Percentiles rank a stretch among this genome's conserved stretches.
These are phyloP conservation scores for Drosophila peninsularis DNA, from an alignment of 2,888 invertebrate species.

Conservation along the genomic window DNA sequence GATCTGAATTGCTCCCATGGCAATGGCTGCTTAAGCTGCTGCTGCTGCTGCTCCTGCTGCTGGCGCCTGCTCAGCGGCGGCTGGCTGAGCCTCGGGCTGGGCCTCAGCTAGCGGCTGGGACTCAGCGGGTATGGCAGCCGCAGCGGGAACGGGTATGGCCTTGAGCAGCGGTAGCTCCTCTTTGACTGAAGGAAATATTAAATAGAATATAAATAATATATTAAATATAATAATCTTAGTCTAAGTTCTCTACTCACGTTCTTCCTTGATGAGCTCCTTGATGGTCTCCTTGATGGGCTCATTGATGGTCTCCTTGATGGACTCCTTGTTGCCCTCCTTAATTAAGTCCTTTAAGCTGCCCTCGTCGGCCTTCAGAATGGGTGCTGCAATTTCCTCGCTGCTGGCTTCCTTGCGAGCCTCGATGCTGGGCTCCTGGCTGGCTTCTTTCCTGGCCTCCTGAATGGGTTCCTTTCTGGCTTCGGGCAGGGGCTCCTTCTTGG, in stretches of 20 bases:
- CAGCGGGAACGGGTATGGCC: conserved; percentile 30
- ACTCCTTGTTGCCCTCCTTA: conserved; percentile 50
- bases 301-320: conserved; percentile 41
- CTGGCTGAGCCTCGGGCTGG: conserved; percentile 37
- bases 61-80: conserved; percentile 41
- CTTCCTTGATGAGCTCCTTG: conserved; percentile 28
- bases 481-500: conserved; percentile 39
- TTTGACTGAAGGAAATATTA: conserved; percentile 21
- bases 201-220: neutral
- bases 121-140: conserved; percentile 29
- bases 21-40: conserved; percentile 18
- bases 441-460: conserved; percentile 29
- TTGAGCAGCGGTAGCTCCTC: conserved; percentile 50
- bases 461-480: conserved; percentile 17
- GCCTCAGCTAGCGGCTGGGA: conserved; percentile 31
- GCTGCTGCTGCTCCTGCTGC: conserved; percentile 46
- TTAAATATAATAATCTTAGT: neutral
- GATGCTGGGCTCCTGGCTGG: conserved; percentile 4
- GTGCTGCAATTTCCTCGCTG: conserved; percentile 22
- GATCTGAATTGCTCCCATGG: conserved; percentile 28
- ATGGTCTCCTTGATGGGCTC: conserved; percentile 44
- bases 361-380: conserved; percentile 42
- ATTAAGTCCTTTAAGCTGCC: conserved; percentile 16
- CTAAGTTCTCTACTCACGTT: conserved; percentile 46
- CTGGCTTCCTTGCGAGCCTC: conserved; percentile 19